Evolutionary conservation across 2,888 invertebrate genomes (phyloP).

Genomic region (Hypercompe scribonia): DNA sequence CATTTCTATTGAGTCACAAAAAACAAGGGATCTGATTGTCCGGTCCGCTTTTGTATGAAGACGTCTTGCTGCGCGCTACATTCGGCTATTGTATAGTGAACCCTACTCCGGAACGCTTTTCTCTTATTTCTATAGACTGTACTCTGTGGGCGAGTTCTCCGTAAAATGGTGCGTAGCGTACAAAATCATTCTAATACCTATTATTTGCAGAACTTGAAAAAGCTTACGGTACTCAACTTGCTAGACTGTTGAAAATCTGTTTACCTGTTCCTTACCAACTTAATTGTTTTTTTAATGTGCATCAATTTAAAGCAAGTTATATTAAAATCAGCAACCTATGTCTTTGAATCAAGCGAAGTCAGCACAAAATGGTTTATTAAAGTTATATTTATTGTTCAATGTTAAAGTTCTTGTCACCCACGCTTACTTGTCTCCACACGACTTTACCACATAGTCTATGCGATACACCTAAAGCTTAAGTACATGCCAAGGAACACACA

Average conservation of each 20-base stretch:
- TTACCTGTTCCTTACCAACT: constrained; percentile 21
- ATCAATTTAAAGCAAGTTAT: background rate
- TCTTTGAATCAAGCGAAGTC: background rate
- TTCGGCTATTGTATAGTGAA: constrained; percentile 55
- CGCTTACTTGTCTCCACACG: constrained; percentile 6
- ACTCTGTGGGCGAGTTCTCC: constrained; percentile 50
- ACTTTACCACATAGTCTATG: constrained; percentile 17
- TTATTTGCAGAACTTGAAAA: constrained; percentile 66
- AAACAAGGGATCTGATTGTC: constrained; percentile 82
- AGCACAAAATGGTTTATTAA: background rate
- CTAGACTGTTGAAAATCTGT: constrained; percentile 34
- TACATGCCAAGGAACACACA: constrained; percentile 36
- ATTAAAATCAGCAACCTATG: background rate
- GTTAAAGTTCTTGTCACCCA: constrained; percentile 8
- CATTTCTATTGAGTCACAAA: constrained; percentile 85
- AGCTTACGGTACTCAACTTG: constrained; percentile 54
- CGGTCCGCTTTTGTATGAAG: constrained; percentile 79
- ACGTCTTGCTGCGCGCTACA: constrained; percentile 76
- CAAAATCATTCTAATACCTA: constrained; percentile 59
- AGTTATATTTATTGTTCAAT: constrained; percentile 8
- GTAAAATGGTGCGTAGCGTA: constrained; percentile 53
- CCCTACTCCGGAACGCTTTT: constrained; percentile 43
- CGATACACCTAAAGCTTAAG: constrained; percentile 28
- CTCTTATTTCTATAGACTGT: constrained; percentile 49
- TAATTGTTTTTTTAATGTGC: background rate